Conservation (phyloP, 2,113 vertebrate genomes). For the Nettapus auritus region DNA sequence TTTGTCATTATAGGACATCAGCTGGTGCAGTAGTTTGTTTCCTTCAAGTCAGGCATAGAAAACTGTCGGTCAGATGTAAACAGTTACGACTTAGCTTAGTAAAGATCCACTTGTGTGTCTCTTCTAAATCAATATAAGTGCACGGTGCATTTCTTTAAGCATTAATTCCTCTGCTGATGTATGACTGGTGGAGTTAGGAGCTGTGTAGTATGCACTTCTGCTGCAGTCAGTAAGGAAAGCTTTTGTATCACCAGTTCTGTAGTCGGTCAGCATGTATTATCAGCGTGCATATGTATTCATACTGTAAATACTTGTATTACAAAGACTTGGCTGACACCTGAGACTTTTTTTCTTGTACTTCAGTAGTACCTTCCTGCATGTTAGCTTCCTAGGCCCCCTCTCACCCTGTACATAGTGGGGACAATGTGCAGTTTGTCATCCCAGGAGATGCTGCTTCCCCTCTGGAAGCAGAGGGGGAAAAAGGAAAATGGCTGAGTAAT, state of each 20-base stretch:
- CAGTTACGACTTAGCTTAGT: neutral
- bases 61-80: neutral
- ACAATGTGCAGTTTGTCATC: neutral
- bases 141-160: neutral
- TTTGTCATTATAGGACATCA: neutral
- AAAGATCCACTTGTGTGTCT: neutral
- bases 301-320: neutral
- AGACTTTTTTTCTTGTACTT: neutral
- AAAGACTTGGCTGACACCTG: neutral
- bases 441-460: neutral
- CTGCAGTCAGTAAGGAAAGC: neutral
- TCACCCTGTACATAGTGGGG: accelerated
- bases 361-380: neutral
- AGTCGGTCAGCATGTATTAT: neutral
- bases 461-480: neutral
- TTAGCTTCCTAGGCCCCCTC: neutral
- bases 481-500: neutral
- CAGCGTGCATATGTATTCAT: neutral
- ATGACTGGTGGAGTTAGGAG: neutral
- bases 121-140: neutral
- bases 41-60: neutral
- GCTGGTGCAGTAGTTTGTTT: neutral
- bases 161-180: neutral
- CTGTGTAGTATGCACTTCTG: neutral
- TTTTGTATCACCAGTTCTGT: neutral